Evolutionary conservation across 1,140 invertebrate genomes (phyloP).

Genomic region (Cyclargus thomasi): DNA sequence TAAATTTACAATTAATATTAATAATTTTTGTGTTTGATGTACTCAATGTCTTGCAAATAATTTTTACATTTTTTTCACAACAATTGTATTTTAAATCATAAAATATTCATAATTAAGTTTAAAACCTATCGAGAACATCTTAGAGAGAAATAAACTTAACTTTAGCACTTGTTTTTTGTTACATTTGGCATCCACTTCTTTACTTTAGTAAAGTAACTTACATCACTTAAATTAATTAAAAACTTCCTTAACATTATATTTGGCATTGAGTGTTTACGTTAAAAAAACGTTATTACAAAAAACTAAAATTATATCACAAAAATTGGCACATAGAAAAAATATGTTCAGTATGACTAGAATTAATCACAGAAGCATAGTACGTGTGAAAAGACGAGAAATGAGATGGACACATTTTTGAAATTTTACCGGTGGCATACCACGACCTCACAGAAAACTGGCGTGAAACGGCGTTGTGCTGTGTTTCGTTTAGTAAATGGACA

Average conservation of each 20-base stretch:
- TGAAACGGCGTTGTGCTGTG: no score
- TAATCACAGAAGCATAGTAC: background rate
- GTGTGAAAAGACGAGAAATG: background rate
- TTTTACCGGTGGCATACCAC: no score
- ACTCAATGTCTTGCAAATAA: no score
- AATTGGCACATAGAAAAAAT: background rate
- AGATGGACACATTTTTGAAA: background rate
- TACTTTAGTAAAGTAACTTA: background rate
- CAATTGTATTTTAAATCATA: no score
- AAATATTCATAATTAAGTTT: no score
- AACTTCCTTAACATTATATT: background rate
- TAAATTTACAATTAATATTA: no score
- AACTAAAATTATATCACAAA: background rate
- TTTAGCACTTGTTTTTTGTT: background rate
- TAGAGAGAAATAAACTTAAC: no score
- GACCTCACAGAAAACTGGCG: no score
- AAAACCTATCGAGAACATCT: no score
- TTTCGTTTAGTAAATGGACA: no score
- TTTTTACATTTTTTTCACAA: no score
- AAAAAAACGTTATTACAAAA: background rate
- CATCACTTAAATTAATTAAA: background rate
- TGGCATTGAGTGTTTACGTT: background rate
- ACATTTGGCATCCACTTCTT: background rate
- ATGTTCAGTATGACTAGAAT: background rate
- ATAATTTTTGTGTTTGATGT: no score